Conservation (phyloP, 2,797 vertebrate genomes). For the Neosilurus hyrtlii region DNA sequence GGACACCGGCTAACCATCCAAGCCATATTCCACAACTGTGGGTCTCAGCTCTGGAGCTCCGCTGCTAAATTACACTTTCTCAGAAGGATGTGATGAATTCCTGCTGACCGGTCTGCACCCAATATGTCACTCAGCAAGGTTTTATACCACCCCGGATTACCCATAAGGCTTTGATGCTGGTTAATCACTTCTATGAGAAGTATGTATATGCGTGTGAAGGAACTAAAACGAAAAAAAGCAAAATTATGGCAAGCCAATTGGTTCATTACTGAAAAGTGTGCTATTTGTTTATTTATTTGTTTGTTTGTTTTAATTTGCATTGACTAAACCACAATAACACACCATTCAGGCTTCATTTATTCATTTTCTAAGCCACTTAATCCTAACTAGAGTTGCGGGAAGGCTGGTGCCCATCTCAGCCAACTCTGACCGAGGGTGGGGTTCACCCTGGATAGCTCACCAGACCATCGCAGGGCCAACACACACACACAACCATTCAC, state of each 20-base stretch:
- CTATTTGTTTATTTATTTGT: background rate
- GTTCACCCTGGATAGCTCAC: no score
- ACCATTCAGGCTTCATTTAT: background rate
- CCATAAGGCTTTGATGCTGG: constrained; percentile 3
- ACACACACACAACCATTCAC: no score
- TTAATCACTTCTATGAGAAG: constrained; percentile 4
- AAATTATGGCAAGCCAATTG: background rate
- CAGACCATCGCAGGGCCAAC: no score
- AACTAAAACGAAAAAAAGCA: background rate
- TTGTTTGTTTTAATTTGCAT: background rate
- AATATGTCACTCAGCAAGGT: background rate
- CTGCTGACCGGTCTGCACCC: background rate
- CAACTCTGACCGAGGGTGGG: no score
- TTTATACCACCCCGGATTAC: constrained; percentile 6
- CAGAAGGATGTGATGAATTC: background rate
- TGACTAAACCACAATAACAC: background rate
- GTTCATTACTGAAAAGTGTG: background rate
- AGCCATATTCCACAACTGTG: no score
- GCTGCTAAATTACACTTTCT: background rate
- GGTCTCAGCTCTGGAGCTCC: no score
- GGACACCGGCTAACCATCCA: no score
- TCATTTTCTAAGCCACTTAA: no score
- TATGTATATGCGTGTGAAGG: background rate
- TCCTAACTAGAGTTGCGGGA: no score
- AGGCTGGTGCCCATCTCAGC: no score